These are phyloP conservation scores for Lytechinus variegatus DNA, from an alignment of 35 echinoderm and acorn worm species.

Conservation along the genomic window DNA sequence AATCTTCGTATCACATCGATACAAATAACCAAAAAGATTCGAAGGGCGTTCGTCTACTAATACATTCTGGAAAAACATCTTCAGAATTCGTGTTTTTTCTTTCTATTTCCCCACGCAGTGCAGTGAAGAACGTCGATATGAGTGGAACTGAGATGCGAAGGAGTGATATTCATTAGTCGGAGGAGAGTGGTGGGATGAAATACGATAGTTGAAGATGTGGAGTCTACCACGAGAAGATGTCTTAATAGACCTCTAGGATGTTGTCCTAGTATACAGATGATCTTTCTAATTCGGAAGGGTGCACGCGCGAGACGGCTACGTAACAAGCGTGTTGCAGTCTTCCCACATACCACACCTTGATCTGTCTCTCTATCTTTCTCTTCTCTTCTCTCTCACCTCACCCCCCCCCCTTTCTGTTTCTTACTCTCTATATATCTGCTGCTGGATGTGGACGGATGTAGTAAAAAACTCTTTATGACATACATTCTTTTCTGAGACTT, in stretches of 20 bases:
- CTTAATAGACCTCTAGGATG: neutral
- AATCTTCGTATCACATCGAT: neutral
- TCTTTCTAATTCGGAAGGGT: neutral
- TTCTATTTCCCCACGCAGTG: no score
- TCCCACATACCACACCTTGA: neutral
- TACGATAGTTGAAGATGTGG: neutral
- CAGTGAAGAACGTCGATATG: no score
- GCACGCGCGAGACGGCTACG: neutral
- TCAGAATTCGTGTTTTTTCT: no score
- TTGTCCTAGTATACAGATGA: neutral
- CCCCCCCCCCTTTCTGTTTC: neutral
- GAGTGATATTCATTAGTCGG: neutral
- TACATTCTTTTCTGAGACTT: no score
- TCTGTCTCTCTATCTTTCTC: neutral
- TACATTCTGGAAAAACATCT: no score
- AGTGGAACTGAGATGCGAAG: neutral
- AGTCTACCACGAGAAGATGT: neutral
- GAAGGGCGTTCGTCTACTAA: no score
- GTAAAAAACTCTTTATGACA: no score
- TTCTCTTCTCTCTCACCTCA: neutral
- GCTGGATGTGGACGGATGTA: no score
- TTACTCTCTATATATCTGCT: neutral
- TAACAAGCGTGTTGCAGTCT: neutral
- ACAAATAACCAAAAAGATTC: neutral
- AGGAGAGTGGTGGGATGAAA: neutral